Conservation (phyloP, 2,113 vertebrate species). For the Antigone vipio region DNA sequence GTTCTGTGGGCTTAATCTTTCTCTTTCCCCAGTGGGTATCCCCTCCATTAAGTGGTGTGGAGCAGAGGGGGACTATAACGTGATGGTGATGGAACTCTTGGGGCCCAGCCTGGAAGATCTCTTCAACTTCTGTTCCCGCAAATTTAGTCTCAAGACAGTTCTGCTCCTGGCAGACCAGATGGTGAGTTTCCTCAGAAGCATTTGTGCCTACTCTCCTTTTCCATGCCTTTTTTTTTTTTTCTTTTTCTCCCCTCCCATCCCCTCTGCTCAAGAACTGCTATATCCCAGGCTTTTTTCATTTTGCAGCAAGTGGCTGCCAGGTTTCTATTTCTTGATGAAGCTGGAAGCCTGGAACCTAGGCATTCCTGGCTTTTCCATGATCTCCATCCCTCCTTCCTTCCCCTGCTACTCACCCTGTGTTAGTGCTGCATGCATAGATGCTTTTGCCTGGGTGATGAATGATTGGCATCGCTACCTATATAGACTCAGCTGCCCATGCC, state of each 20-base stretch:
- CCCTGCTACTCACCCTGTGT: not conserved
- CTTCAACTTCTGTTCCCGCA: constrained; percentile 97
- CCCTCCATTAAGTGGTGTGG: constrained; percentile 98
- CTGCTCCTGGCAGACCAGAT: constrained; percentile 96
- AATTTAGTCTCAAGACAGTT: constrained; percentile 98
- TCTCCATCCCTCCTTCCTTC: not conserved
- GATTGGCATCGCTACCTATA: not conserved
- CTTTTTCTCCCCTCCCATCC: not conserved
- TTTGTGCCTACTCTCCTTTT: not conserved
- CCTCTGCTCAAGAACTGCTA: not conserved
- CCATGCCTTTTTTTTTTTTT: not conserved
- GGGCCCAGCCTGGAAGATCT: constrained; percentile 96
- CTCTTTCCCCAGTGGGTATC: constrained; percentile 84
- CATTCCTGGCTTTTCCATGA: not conserved
- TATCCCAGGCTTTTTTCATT: not conserved
- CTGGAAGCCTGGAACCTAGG: not conserved
- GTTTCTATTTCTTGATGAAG: not conserved
- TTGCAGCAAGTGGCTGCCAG: not conserved
- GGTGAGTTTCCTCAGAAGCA: constrained; percentile 73
- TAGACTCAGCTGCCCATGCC: not conserved
- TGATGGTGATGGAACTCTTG: constrained; percentile 98
- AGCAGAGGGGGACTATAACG: constrained; percentile 96
- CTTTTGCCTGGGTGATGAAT: not conserved
- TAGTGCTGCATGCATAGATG: not conserved
- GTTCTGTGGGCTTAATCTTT: not conserved